Evolutionary conservation across 2,113 vertebrate genomes (phyloP).

Genomic region (Amia ocellicauda): DNA sequence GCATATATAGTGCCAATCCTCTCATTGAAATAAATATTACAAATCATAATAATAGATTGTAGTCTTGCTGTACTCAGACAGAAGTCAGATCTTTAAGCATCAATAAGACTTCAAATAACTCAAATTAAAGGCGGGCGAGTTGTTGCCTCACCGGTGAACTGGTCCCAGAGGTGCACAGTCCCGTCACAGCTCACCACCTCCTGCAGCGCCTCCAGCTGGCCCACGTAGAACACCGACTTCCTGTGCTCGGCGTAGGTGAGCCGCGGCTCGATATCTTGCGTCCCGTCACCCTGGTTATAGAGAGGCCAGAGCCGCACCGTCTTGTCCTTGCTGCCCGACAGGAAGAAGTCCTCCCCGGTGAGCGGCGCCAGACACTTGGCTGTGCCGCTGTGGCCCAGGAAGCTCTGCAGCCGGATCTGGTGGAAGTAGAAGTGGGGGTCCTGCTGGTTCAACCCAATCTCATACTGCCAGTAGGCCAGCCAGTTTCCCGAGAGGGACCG

Average conservation of each 20-base stretch:
- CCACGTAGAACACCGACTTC: conserved; percentile 87
- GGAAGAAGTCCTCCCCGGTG: conserved; percentile 88
- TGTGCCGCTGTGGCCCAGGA: conserved; percentile 83
- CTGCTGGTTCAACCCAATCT: conserved; percentile 91
- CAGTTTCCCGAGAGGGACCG: conserved; percentile 92
- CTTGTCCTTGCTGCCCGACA: conserved; percentile 95
- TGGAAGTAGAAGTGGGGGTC: conserved; percentile 94
- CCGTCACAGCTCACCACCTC: conserved; percentile 97
- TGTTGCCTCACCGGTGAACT: conserved; percentile 76
- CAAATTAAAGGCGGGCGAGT: too few species aligned
- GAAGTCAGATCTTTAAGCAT: too few species aligned
- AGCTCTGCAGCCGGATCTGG: conserved; percentile 94
- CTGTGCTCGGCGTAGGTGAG: conserved; percentile 82
- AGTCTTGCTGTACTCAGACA: too few species aligned
- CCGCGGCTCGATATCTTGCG: conserved; percentile 73
- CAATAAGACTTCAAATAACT: too few species aligned
- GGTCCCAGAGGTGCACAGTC: conserved; percentile 91
- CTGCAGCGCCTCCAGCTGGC: conserved; percentile 83
- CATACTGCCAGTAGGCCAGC: conserved; percentile 97
- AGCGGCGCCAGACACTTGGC: conserved; percentile 84
- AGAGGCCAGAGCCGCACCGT: conserved; percentile 92
- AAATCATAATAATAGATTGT: too few species aligned
- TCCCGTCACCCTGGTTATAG: conserved; percentile 90
- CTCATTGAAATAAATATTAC: too few species aligned
- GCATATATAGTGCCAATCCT: too few species aligned